These are phyloP conservation scores for Drosophila kuntzei DNA, from an alignment of 2,888 invertebrate genomes.

Conservation along the genomic window DNA sequence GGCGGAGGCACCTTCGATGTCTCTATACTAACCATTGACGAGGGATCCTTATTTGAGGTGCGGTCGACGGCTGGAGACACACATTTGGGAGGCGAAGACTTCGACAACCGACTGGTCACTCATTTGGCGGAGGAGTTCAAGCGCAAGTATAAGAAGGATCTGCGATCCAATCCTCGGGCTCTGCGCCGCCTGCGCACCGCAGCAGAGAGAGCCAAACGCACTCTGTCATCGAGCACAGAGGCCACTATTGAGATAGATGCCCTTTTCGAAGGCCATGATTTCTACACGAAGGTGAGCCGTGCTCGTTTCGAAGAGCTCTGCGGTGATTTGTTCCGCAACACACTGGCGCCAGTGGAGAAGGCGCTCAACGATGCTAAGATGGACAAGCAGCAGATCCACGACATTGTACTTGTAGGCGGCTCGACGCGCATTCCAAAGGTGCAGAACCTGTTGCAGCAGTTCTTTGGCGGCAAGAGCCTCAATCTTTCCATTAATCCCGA, in stretches of 20 bases:
- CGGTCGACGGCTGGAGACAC: too few relatives aligned
- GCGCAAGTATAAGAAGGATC: constrained; percentile 90
- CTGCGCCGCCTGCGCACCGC: constrained; percentile 91
- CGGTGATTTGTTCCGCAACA: constrained; percentile 90
- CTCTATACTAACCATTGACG: too few relatives aligned
- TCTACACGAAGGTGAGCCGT: constrained; percentile 90
- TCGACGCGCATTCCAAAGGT: constrained; percentile 93
- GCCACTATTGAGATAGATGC: constrained; percentile 92
- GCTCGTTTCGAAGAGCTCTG: constrained; percentile 92
- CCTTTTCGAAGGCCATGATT: constrained; percentile 90
- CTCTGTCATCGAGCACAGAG: constrained; percentile 92
- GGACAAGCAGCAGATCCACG: constrained; percentile 91
- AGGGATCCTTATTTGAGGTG: too few relatives aligned
- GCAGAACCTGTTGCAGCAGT: constrained; percentile 90
- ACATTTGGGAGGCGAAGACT: too few relatives aligned
- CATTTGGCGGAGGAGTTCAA: constrained; percentile 95
- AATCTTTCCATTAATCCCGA: constrained; percentile 92
- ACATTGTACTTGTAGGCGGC: constrained; percentile 93
- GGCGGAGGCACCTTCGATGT: constrained; percentile 86
- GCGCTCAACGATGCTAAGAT: constrained; percentile 92
- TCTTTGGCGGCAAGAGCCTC: constrained; percentile 90
- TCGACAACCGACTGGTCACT: constrained; percentile 94
- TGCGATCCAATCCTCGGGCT: constrained; percentile 88
- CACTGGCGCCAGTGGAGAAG: constrained; percentile 91
- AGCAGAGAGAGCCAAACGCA: constrained; percentile 92